Percentiles rank a stretch among this genome's conserved stretches.
These are phyloP conservation scores for Rhinella marina DNA, from an alignment of 2,797 vertebrate genomes.

Conservation along the genomic window DNA sequence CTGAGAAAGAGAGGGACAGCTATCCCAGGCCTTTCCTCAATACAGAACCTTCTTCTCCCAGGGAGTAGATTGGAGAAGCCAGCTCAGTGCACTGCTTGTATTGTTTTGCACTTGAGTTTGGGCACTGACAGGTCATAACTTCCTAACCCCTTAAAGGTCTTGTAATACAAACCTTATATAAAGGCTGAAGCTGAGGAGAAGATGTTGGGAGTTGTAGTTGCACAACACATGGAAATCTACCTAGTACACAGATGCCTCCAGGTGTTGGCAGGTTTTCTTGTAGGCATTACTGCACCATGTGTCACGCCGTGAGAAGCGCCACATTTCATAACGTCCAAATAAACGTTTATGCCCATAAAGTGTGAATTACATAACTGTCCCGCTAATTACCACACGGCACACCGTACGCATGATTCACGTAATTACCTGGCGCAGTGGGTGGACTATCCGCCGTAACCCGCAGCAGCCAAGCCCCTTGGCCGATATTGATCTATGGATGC, in stretches of 20 bases:
- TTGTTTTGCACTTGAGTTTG: no score
- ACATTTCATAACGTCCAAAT: background rate
- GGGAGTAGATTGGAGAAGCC: no score
- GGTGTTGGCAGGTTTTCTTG: background rate
- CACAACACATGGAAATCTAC: background rate
- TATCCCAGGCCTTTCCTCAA: no score
- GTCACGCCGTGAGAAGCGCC: background rate
- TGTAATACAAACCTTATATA: background rate
- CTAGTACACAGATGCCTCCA: background rate
- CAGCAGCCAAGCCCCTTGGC: background rate
- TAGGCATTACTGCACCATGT: background rate
- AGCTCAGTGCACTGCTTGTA: no score
- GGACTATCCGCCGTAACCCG: no score
- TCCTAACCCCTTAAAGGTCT: no score
- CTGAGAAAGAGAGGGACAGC: no score
- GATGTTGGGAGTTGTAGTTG: background rate
- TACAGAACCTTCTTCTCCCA: no score
- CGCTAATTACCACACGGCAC: background rate
- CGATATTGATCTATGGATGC: background rate
- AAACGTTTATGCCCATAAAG: background rate
- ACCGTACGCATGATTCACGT: background rate
- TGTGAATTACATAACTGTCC: conserved; percentile 5
- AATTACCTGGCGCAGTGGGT: background rate
- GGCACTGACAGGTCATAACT: no score
- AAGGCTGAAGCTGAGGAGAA: background rate